These are phyloP conservation scores for Oncorhynchus tshawytscha DNA, from an alignment of 2,113 vertebrate species.

Conservation along the genomic window DNA sequence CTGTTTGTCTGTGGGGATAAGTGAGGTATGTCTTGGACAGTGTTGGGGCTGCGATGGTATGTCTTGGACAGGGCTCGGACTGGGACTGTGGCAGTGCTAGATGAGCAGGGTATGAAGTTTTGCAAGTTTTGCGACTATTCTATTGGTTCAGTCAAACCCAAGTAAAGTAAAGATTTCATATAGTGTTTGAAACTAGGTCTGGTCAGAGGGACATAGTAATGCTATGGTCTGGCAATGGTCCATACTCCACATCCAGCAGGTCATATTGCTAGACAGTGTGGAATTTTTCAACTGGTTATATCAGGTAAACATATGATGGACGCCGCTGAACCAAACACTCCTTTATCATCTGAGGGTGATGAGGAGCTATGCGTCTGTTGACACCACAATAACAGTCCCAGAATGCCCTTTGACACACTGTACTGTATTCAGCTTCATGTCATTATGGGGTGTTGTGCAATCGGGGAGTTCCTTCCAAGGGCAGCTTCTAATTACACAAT, in stretches of 20 bases:
- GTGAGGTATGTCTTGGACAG: constrained; percentile 7
- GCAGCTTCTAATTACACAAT: no score
- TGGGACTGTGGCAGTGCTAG: not conserved
- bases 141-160: no score
- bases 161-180: no score
- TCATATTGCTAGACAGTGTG: constrained; percentile 45
- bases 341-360: constrained; percentile 30
- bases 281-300: constrained; percentile 40
- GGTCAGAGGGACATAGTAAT: not conserved
- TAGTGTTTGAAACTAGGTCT: not conserved
- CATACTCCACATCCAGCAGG: constrained; percentile 20
- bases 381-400: not conserved
- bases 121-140: no score
- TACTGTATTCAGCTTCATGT: not conserved
- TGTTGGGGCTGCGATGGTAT: no score
- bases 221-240: constrained; percentile 38
- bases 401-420: not conserved
- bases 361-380: constrained; percentile 17
- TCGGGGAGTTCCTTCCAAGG: no score
- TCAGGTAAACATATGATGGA: not conserved
- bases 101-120: no score
- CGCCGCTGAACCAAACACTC: constrained; percentile 38
- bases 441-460: not conserved
- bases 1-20: constrained; percentile 4
- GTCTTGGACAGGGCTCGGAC: constrained; percentile 26